Evolutionary conservation across 2,888 invertebrate species (phyloP).

Genomic region (Neria commutata): DNA sequence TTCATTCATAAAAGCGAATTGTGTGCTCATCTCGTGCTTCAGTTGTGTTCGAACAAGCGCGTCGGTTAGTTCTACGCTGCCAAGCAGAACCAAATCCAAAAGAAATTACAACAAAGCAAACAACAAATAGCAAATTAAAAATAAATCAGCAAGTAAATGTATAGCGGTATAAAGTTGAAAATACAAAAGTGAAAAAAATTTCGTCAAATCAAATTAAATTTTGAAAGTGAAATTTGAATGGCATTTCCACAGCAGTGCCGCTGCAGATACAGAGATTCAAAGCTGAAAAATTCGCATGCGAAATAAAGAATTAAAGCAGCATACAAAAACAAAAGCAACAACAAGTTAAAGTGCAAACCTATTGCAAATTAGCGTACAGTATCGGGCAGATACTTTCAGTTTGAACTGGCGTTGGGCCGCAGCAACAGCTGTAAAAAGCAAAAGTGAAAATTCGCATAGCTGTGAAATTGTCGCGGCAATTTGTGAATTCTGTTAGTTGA

Average conservation of each 20-base stretch:
- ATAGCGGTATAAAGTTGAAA: no score
- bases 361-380: no score
- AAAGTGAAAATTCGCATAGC: no score
- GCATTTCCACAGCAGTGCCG: no score
- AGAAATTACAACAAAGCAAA: background rate
- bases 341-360: no score
- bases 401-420: no score
- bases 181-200: background rate
- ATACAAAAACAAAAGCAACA: conserved; percentile 16
- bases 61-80: conserved; percentile 54
- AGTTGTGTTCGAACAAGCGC: conserved; percentile 63
- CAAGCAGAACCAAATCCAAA: conserved; percentile 3
- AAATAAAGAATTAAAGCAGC: conserved; percentile 2
- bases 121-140: conserved; percentile 2
- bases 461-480: no score
- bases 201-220: background rate
- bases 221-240: background rate
- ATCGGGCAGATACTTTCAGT: no score
- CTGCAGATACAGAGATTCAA: conserved; percentile 7
- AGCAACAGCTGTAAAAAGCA: no score
- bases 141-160: background rate
- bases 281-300: conserved; percentile 12
- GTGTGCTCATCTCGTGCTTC: conserved; percentile 62
- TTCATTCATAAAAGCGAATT: conserved; percentile 64
- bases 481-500: no score